Evolutionary conservation across 2,888 invertebrate species (phyloP).

Genomic region (Cataglyphis albicans): DNA sequence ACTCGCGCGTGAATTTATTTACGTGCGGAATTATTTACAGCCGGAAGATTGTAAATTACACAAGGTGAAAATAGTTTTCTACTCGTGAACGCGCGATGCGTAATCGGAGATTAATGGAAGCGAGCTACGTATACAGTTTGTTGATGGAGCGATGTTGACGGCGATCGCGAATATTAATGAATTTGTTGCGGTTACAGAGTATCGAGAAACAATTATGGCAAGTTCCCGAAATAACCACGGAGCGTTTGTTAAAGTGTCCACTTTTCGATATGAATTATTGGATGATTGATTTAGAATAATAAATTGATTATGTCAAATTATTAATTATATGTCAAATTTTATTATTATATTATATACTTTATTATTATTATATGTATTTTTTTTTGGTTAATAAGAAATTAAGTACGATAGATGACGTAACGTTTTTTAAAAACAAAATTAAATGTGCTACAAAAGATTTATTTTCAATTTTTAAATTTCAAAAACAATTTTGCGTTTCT

Average conservation of each 20-base stretch:
- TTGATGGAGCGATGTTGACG: neutral
- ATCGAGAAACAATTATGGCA: constrained; percentile 21
- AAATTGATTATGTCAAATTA: neutral
- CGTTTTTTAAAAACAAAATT: neutral
- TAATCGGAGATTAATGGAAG: constrained; percentile 35
- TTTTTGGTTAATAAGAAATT: neutral
- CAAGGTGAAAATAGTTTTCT: constrained; percentile 24
- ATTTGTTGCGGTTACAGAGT: neutral
- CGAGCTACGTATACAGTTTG: neutral
- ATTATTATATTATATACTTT: no score
- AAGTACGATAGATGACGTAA: neutral
- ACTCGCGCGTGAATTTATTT: constrained; percentile 9
- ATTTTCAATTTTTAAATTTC: neutral
- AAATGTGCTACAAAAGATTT: neutral
- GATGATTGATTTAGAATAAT: neutral
- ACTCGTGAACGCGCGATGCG: constrained; percentile 22
- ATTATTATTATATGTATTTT: neutral
- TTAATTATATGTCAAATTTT: no score
- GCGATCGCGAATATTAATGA: neutral
- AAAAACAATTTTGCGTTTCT: constrained; percentile 2
- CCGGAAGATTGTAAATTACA: constrained; percentile 26
- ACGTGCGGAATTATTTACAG: neutral
- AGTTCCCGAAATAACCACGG: neutral
- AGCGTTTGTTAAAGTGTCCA: neutral
- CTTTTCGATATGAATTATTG: neutral